Base-by-base conservation (phyloP, 2,888 invertebrate species). In the Dolichomitus sp. region DNA sequence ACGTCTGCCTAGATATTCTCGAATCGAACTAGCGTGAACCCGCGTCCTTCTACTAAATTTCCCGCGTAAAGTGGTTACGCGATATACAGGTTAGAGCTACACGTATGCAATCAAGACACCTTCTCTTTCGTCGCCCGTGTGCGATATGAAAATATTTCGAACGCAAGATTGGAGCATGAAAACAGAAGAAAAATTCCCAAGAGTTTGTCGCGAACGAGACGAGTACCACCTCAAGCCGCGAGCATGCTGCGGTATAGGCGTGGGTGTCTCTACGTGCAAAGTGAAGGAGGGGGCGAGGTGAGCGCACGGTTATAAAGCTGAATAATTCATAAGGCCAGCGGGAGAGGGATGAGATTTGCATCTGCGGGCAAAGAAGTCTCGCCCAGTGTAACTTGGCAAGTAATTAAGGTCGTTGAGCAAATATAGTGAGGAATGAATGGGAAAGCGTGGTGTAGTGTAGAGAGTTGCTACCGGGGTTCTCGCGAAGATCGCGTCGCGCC, bases 331-430 rank as follows among this genome's bases (percentile, higher is more conserved):
- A 82, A 81, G 81, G 82, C 84, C 80, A 70, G 57, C 69, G 50
- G 23, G 37, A 45, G 72, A 50, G 72, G 42, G 33, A 79, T 65
- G 78, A 77, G 82, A 84, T 85, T 83, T 83, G 79, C 84, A 84
- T 84, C 77, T 69, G 66, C 66, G 72, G 48, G 81, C 50, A 81
- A 79, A 85, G 77, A 83, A 84, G 81, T 74, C 75, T 74, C 75
- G 72, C 70, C 66, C 69, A 78, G 80, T 84, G 83, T 84, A 74
- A 86, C 63, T 86, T 84, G 81, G 85, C 79, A 84, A 86, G 87
- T 84, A 89, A 83, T 87, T 86, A 91, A 91, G 91, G 90, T 89
- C 88, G 83, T 83, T 81, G 80, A 80, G 76, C 84, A 84, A 81
- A 86, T 81, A 84, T 76, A 74, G 68, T 37, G 75, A 68, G 82